Conservation (phyloP, 2,113 vertebrate species). For the Herpetotheres cachinnans region DNA sequence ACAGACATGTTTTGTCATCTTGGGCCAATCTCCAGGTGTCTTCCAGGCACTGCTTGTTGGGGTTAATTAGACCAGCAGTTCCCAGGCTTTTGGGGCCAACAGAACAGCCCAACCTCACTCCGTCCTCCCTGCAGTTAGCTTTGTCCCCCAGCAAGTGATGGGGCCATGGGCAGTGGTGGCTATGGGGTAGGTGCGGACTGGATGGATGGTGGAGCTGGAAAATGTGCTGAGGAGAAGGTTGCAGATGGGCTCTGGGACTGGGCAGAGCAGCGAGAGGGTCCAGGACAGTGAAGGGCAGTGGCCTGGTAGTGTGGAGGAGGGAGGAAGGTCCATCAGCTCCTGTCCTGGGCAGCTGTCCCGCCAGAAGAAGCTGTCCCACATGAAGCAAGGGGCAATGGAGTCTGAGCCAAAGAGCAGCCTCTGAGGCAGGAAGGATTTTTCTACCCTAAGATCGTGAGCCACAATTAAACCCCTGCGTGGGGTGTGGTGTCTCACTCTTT, state of each 20-base stretch:
- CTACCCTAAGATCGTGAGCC: not conserved
- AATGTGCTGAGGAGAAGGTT: not conserved
- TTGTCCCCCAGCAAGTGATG: not conserved
- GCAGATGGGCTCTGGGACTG: not conserved
- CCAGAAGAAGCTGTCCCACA: not conserved
- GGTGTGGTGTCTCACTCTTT: not conserved
- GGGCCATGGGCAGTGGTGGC: not conserved
- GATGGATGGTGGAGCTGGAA: not conserved
- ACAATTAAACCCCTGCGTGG: rapidly evolving
- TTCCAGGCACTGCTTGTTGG: not conserved
- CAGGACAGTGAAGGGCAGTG: not conserved
- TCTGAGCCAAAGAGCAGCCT: not conserved
- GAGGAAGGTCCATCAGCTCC: not conserved
- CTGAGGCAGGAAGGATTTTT: not conserved
- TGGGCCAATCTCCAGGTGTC: not conserved
- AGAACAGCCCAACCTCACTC: not conserved
- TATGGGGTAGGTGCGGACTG: not conserved
- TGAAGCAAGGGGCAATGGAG: not conserved
- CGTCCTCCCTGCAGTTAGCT: not conserved
- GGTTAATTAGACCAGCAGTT: not conserved
- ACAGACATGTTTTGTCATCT: too few relatives aligned
- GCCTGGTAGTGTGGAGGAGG: not conserved
- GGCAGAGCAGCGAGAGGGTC: not conserved
- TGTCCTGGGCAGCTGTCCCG: not conserved
- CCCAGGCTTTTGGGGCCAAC: not conserved